Conservation (phyloP, 2,888 invertebrate genomes). For the Pristionchus fissidentatus region DNA sequence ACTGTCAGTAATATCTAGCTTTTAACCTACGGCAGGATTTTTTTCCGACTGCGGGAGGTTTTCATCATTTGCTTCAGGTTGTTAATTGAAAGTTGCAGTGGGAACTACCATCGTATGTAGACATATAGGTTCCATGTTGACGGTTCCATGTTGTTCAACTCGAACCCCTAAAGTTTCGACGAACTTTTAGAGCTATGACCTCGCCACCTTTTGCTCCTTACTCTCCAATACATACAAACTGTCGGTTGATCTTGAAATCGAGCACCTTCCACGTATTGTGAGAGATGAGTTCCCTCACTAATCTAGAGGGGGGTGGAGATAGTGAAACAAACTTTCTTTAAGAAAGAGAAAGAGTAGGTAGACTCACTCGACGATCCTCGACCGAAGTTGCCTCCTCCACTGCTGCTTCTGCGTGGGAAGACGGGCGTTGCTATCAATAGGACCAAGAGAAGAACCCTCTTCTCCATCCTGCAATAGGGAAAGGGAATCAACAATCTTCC, state of each 20-base stretch:
- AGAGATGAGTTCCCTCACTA: neutral
- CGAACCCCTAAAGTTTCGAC: too few relatives aligned
- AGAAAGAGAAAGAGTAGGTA: too few relatives aligned
- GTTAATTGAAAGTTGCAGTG: too few relatives aligned
- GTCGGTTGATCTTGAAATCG: neutral
- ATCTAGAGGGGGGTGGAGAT: neutral
- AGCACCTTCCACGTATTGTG: slow-evolving; percentile 27
- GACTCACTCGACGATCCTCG: slow-evolving; percentile 28
- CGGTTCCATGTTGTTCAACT: too few relatives aligned
- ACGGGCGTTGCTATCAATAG: slow-evolving; percentile 34
- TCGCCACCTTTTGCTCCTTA: neutral
- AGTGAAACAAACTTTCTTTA: too few relatives aligned
- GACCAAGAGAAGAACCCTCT: slow-evolving; percentile 15
- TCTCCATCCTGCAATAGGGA: slow-evolving; percentile 24
- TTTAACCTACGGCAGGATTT: too few relatives aligned
- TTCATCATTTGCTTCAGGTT: too few relatives aligned
- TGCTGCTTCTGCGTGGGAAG: slow-evolving; percentile 15
- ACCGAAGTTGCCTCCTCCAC: slow-evolving; percentile 28
- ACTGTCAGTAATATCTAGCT: too few relatives aligned
- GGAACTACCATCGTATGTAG: too few relatives aligned
- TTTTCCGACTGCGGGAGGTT: too few relatives aligned
- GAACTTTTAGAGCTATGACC: too few relatives aligned
- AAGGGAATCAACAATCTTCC: slow-evolving; percentile 17
- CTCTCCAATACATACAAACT: neutral
- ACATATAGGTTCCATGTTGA: too few relatives aligned